Percentiles rank a stretch among this genome's conserved stretches.
phyloP scores from a whole-genome alignment of 1,140 invertebrate genomes.

The Heterodera carotae region DNA sequence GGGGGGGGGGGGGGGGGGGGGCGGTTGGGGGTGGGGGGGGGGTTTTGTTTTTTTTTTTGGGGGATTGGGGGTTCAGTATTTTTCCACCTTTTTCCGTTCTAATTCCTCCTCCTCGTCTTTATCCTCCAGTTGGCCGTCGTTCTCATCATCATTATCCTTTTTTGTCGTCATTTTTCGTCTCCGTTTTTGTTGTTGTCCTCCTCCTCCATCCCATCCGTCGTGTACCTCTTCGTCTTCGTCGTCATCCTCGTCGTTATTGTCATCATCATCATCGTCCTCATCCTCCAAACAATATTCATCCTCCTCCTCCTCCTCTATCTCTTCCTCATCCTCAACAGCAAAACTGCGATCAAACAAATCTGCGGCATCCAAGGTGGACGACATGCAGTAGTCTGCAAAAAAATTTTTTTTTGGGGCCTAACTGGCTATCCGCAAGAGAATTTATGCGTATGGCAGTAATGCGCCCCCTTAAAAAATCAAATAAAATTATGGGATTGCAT shows the following conservation, averaged over 20 bases:
- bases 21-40: not conserved
- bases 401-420: no score
- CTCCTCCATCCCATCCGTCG: not conserved
- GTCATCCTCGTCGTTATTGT: not conserved
- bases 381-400: no score
- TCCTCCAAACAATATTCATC: not conserved
- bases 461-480: no score
- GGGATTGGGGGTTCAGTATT: no score
- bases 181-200: not conserved
- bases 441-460: no score
- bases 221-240: not conserved
- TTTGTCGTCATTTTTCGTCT: no score
- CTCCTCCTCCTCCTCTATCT: not conserved
- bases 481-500: no score
- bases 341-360: conserved; percentile 10
- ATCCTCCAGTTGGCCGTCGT: no score
- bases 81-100: not conserved
- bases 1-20: no score
- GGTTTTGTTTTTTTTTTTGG: not conserved
- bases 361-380: conserved; percentile 11
- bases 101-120: not conserved
- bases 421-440: no score
- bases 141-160: not conserved
- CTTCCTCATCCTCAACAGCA: not conserved
- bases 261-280: not conserved